These are phyloP conservation scores for Heliothis subflexa DNA, from an alignment of 1,140 invertebrate species.

Conservation along the genomic window DNA sequence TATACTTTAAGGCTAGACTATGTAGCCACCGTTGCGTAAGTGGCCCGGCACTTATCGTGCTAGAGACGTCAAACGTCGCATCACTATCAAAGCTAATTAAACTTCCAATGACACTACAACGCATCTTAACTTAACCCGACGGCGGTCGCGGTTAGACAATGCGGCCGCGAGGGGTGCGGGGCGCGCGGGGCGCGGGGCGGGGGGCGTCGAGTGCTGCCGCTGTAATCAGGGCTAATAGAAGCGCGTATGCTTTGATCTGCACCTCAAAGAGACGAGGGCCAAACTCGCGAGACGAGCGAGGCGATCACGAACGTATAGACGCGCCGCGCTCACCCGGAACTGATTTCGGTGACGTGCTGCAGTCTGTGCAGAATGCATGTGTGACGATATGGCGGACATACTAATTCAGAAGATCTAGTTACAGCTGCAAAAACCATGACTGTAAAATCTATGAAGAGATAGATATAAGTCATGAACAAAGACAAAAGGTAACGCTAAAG, in stretches of 20 bases:
- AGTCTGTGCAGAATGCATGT: neutral
- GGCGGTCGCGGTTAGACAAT: conserved; percentile 66
- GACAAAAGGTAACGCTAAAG: no score
- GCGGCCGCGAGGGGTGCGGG: conserved; percentile 45
- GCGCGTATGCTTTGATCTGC: conserved; percentile 83
- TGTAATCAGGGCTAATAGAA: conserved; percentile 85
- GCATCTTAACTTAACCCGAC: conserved; percentile 72
- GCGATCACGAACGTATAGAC: conserved; percentile 56
- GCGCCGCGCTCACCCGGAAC: conserved; percentile 47
- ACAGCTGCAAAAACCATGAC: neutral
- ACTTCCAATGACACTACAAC: conserved; percentile 73
- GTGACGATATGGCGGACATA: neutral
- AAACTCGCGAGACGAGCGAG: conserved; percentile 66
- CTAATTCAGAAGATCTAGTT: neutral
- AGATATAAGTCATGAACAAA: no score
- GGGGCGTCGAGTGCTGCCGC: conserved; percentile 65
- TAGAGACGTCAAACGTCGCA: conserved; percentile 35
- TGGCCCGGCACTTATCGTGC: conserved; percentile 27
- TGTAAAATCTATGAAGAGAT: neutral
- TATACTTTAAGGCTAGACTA: conserved; percentile 16
- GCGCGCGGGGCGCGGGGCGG: conserved; percentile 52
- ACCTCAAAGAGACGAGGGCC: conserved; percentile 78
- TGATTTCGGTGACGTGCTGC: conserved; percentile 37
- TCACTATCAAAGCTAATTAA: conserved; percentile 76
- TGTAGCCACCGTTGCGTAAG: conserved; percentile 24